These are phyloP conservation scores for Paguma larvata DNA, from an alignment of 2,797 vertebrate genomes.

Conservation along the genomic window DNA sequence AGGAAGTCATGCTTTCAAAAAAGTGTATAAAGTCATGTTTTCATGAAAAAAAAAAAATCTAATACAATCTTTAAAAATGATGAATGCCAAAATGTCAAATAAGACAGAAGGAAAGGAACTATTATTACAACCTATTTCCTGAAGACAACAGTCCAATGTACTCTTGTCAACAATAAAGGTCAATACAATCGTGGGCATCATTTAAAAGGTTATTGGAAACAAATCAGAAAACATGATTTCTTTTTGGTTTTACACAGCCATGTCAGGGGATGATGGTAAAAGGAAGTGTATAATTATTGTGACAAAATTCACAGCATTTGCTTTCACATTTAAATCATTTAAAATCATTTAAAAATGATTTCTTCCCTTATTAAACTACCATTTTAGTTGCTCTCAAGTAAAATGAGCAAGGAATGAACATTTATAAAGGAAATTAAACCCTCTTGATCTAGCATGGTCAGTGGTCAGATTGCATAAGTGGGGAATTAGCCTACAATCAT, in stretches of 20 bases:
- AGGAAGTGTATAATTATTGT: conserved; percentile 69
- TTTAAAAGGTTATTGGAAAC: conserved; percentile 79
- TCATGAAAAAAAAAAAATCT: background rate
- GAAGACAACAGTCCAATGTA: conserved; percentile 48
- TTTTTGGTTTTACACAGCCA: conserved; percentile 53
- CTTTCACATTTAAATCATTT: conserved; percentile 31
- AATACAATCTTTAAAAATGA: conserved; percentile 36
- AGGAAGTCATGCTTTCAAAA: conserved; percentile 28
- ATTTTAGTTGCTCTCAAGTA: conserved; percentile 78
- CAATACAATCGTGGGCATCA: conserved; percentile 15
- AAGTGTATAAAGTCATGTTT: conserved; percentile 7
- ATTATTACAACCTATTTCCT: conserved; percentile 62
- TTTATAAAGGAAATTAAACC: conserved; percentile 84
- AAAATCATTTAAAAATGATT: conserved; percentile 42
- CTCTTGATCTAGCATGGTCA: conserved; percentile 82
- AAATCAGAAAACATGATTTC: conserved; percentile 75
- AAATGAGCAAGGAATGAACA: conserved; percentile 79
- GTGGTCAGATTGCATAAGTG: conserved; percentile 79
- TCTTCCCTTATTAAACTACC: conserved; percentile 74
- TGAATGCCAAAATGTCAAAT: conserved; percentile 67
- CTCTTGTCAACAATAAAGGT: conserved; percentile 77
- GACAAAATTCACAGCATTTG: conserved; percentile 55
- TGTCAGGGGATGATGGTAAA: conserved; percentile 29
- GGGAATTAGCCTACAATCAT: conserved; percentile 83
- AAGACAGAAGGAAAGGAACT: conserved; percentile 36